A percentile compares a stretch with the other conserved stretches of the same genome.
Evolutionary conservation across 1,140 invertebrate genomes (phyloP).

Genomic region (Heterodera schachtii): DNA sequence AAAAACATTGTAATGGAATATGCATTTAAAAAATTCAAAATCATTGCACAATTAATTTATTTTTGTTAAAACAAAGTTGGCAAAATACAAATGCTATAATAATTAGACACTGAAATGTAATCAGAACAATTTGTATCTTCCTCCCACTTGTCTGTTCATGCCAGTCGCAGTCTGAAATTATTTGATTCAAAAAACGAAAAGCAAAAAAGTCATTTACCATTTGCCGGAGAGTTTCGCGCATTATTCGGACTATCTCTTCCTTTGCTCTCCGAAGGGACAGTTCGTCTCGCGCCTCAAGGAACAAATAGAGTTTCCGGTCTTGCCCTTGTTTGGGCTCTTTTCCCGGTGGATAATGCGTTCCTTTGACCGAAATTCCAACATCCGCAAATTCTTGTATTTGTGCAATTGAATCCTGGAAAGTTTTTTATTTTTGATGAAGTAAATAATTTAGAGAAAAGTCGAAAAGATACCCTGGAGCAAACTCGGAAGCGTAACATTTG

Average conservation of each 20-base stretch:
- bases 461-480: slow-evolving; percentile 81
- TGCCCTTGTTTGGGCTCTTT: slow-evolving; percentile 78
- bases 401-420: slow-evolving; percentile 83
- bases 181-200: background rate
- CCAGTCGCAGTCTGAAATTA: slow-evolving; percentile 24
- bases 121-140: slow-evolving; percentile 26
- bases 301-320: slow-evolving; percentile 92
- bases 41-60: background rate
- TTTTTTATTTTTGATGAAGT: background rate
- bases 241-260: slow-evolving; percentile 93
- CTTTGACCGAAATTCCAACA: slow-evolving; percentile 94
- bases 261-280: slow-evolving; percentile 95
- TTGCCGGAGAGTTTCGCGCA: slow-evolving; percentile 79
- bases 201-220: slow-evolving; percentile 41
- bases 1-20: background rate
- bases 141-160: slow-evolving; percentile 20
- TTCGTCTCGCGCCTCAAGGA: slow-evolving; percentile 97
- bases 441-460: too few species aligned
- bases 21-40: background rate
- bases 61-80: background rate
- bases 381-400: slow-evolving; percentile 99
- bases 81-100: background rate
- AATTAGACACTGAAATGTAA: background rate
- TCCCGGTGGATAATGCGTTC: slow-evolving; percentile 90
- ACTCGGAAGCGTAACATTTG: slow-evolving; percentile 96